Evolutionary conservation across 2,113 vertebrate genomes (phyloP).

Genomic region (Sterrhoptilus dennistouni): DNA sequence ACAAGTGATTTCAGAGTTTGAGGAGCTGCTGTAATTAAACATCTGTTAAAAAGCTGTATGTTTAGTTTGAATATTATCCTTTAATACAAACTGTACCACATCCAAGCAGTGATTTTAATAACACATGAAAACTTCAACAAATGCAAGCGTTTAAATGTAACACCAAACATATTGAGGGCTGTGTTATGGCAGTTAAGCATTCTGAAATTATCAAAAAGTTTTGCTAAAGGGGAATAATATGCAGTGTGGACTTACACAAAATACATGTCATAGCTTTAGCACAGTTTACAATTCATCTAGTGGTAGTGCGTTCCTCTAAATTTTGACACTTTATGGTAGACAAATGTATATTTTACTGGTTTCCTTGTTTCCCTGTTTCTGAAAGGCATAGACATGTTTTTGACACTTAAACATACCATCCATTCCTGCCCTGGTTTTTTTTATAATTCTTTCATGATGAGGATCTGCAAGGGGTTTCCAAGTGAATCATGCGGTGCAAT

Average conservation of each 20-base stretch:
- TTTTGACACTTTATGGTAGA: neutral
- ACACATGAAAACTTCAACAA: slow-evolving; percentile 66
- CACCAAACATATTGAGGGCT: slow-evolving; percentile 36
- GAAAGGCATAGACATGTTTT: neutral
- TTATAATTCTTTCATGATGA: neutral
- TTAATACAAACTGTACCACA: slow-evolving; percentile 53
- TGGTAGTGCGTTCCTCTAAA: neutral
- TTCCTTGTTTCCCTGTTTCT: neutral
- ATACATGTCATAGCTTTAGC: neutral
- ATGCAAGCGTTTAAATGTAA: slow-evolving; percentile 69
- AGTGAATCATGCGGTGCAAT: neutral
- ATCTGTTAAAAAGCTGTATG: slow-evolving; percentile 76
- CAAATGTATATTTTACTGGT: neutral
- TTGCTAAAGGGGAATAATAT: slow-evolving; percentile 11
- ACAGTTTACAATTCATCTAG: neutral
- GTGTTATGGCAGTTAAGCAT: slow-evolving; percentile 1
- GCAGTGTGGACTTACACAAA: neutral
- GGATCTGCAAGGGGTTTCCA: neutral
- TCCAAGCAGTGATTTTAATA: slow-evolving; percentile 71
- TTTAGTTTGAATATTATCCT: slow-evolving; percentile 61
- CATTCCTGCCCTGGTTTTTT: neutral
- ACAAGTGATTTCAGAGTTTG: slow-evolving; percentile 47
- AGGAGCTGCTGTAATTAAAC: slow-evolving; percentile 63
- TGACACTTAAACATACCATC: neutral
- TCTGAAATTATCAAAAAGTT: slow-evolving; percentile 9